Conservation (phyloP, 1,140 invertebrate genomes). For the Hypsibius dujardini region DNA sequence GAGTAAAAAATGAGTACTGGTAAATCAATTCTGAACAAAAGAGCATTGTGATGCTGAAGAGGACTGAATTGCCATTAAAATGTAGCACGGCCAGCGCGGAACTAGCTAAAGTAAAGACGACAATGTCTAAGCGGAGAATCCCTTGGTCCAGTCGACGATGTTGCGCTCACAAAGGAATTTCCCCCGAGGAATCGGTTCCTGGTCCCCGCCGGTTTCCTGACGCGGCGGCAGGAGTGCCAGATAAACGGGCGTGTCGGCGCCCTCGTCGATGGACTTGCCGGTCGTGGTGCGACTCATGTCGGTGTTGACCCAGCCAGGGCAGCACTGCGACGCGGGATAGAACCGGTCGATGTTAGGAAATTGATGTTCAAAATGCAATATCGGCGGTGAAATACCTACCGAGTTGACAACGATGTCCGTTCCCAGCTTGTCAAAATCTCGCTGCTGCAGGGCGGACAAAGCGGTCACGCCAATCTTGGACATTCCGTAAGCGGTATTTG, state of each 20-base stretch:
- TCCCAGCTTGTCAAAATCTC: constrained; percentile 39
- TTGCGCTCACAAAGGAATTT: neutral
- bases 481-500: constrained; percentile 41
- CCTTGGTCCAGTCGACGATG: constrained; percentile 1
- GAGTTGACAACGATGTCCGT: constrained; percentile 46
- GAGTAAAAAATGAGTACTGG: too few species aligned
- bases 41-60: too few species aligned
- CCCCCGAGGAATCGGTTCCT: neutral
- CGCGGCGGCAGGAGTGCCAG: constrained; percentile 37
- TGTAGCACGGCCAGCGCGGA: too few species aligned
- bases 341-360: neutral
- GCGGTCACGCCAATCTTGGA: constrained; percentile 49
- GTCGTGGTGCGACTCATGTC: constrained; percentile 54
- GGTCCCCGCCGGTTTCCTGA: constrained; percentile 25
- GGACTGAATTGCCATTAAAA: too few species aligned
- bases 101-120: too few species aligned
- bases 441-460: constrained; percentile 45
- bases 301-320: constrained; percentile 49
- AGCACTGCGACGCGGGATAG: constrained; percentile 21
- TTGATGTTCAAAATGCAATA: constrained; percentile 1
- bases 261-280: constrained; percentile 45
- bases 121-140: neutral
- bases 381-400: constrained; percentile 30
- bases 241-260: constrained; percentile 37
- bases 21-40: too few species aligned